phyloP scores from a whole-genome alignment of 1,140 invertebrate species.

The Bombus waltoni region DNA sequence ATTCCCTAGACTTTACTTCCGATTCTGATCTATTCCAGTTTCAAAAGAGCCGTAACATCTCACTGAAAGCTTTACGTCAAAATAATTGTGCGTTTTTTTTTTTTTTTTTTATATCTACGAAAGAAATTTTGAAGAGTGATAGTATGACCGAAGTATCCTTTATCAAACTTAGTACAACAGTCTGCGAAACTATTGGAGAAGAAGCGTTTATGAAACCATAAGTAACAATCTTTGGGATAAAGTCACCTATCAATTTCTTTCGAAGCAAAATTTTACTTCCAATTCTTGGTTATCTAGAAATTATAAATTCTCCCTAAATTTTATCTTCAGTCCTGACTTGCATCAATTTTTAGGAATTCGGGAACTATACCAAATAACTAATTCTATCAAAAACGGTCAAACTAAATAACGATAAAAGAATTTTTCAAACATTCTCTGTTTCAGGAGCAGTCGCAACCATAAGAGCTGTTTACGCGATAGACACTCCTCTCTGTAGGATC shows the following conservation, averaged over 20 bases:
- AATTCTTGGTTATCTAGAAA: neutral
- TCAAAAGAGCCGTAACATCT: neutral
- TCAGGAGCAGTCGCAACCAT: neutral
- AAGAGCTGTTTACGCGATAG: neutral
- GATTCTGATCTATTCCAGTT: neutral
- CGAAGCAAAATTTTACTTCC: neutral
- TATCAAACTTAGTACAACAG: neutral
- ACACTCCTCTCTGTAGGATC: neutral
- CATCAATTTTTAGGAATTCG: neutral
- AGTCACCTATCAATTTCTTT: neutral
- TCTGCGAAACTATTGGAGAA: no score
- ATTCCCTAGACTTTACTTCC: neutral
- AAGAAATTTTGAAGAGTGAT: neutral
- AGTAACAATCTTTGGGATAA: neutral
- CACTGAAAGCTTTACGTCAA: no score
- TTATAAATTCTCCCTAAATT: neutral
- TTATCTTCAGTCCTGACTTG: neutral
- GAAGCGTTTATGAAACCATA: no score
- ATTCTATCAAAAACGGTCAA: neutral
- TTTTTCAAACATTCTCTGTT: neutral
- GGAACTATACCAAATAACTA: no score
- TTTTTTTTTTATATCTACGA: neutral
- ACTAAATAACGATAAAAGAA: neutral
- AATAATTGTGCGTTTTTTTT: no score
- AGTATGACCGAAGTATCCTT: neutral